These are phyloP conservation scores for Aporophyla nigra DNA, from an alignment of 2,888 invertebrate species.

Conservation along the genomic window DNA sequence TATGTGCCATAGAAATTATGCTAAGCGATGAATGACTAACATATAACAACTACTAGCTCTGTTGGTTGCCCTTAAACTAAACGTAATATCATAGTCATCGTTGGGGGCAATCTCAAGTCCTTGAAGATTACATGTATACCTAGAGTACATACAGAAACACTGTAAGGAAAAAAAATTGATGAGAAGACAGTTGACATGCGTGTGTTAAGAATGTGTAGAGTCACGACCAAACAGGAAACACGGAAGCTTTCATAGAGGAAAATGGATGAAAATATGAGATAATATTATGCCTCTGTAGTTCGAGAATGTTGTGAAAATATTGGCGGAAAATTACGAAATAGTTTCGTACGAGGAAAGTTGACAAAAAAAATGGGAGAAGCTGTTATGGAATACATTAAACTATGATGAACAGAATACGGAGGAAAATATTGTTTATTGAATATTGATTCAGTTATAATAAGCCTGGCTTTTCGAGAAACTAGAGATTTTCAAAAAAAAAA, in stretches of 20 bases:
- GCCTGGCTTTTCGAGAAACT: too few species aligned
- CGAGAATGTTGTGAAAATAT: slow-evolving; percentile 52
- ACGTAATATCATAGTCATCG: background rate
- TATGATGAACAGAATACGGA: background rate
- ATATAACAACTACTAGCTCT: too few species aligned
- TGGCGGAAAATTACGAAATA: slow-evolving; percentile 40
- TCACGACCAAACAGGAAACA: slow-evolving; percentile 38
- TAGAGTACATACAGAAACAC: too few species aligned
- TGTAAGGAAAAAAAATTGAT: background rate
- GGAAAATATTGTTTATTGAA: slow-evolving; percentile 9
- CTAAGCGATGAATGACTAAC: background rate
- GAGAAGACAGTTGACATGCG: background rate
- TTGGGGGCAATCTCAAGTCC: background rate
- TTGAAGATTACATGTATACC: too few species aligned
- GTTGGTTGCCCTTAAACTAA: background rate
- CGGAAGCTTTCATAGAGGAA: slow-evolving; percentile 25
- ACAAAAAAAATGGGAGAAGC: slow-evolving; percentile 8
- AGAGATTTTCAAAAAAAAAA: too few species aligned
- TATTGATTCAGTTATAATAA: slow-evolving; percentile 2
- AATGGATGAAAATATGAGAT: slow-evolving; percentile 36
- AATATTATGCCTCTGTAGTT: slow-evolving; percentile 46
- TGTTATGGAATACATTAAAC: slow-evolving; percentile 3
- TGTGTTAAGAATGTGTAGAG: slow-evolving; percentile 31
- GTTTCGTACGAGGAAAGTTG: slow-evolving; percentile 27
- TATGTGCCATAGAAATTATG: background rate